A percentile compares a stretch with the other conserved stretches of the same genome.
phyloP scores from a whole-genome alignment of 2,113 vertebrate species.

The Camelus dromedarius region DNA sequence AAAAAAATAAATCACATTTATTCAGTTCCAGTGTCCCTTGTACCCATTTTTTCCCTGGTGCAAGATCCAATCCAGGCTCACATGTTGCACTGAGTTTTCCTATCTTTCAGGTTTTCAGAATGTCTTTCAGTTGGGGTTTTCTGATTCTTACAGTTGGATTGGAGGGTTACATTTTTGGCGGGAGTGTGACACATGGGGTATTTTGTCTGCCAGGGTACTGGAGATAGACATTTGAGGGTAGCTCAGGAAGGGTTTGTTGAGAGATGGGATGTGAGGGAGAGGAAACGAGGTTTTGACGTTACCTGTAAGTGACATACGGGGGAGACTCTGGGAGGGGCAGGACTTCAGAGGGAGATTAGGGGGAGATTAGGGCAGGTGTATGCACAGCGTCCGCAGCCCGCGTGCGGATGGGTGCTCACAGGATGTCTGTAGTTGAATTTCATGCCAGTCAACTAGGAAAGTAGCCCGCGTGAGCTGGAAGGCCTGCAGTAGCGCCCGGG shows the following conservation, averaged over 20 bases:
- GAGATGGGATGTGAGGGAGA: neutral
- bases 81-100: neutral
- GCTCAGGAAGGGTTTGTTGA: neutral
- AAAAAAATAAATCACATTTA: neutral
- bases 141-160: neutral
- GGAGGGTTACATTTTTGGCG: neutral
- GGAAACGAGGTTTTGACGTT: neutral
- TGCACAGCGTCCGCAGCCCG: neutral
- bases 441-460: neutral
- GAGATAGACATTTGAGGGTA: neutral
- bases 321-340: neutral
- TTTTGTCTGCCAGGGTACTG: neutral
- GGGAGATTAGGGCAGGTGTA: neutral
- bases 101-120: neutral
- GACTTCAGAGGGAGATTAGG: too few species aligned
- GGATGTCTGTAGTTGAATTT: neutral
- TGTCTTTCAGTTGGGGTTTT: neutral
- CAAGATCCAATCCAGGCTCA: neutral
- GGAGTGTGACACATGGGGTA: neutral
- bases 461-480: neutral
- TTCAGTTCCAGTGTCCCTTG: neutral
- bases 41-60: neutral
- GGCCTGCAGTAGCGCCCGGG: neutral
- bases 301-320: accelerated
- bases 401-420: neutral